Evolutionary conservation across 1,140 invertebrate genomes (phyloP), one percentile per base, ranked within the genome.

Genomic region (Plodia interpunctella): DNA sequence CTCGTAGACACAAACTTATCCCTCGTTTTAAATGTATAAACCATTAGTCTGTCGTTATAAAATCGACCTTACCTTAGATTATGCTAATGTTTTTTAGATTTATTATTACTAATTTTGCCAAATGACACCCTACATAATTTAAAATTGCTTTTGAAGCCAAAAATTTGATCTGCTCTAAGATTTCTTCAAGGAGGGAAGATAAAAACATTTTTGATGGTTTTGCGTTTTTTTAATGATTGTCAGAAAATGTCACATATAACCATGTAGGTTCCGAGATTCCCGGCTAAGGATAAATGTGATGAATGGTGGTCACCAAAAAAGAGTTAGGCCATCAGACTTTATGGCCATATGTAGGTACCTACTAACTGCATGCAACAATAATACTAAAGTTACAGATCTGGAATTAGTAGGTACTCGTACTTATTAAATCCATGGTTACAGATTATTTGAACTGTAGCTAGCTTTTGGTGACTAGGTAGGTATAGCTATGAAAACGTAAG

Each of bases 101-200:
- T 81, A 86, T 66, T 62, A 89, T 73, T 57, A 89, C 71, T 64
- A 83, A 21, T 77, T 76, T 83, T 60, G 87, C 87, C 75, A 89
- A 78, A 60, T 86, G 80, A 79, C 83, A 86, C 78, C 84, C 85
- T 79, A 88, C 78, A 88, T 88, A 89, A 88, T 89, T 89, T 89
- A 89, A 62, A 60, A 89, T 58, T 57, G 78, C 74, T 83, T 87
- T 89, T 55, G 81, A 86, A 59, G 76, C 78, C 71, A 85, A 80
- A 84, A 89, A 87, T 72, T 87, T 89, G 51, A 87, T 57, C 60
- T 88, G 83, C 67, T 78, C 54, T 54, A 88, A 49, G 74, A 89
- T 84, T 89, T 87, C 83, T 75, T 85, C 80, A 66, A 87, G 63
- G 65, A 87, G 80, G 78, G 83, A 86, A 87, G 87, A 89, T 80